These are phyloP conservation scores for Tipula unca DNA, from an alignment of 2,888 invertebrate species.

Conservation along the genomic window DNA sequence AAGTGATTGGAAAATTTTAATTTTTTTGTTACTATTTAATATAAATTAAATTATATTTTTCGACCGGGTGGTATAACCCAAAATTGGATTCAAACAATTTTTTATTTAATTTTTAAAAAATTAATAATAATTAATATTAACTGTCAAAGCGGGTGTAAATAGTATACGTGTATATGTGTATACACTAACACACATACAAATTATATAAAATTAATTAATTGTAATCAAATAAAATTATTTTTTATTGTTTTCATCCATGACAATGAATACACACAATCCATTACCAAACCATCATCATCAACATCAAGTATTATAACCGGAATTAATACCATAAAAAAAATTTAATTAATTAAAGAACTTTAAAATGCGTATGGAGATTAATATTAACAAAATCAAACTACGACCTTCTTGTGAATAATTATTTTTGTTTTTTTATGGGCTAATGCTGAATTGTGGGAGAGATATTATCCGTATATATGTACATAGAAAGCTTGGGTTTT, in stretches of 20 bases:
- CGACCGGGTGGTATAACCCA: neutral
- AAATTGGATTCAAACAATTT: too few relatives aligned
- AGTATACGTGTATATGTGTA: neutral
- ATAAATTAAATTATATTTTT: neutral
- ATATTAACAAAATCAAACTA: neutral
- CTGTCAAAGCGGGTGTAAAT: neutral
- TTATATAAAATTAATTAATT: neutral
- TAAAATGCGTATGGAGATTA: neutral
- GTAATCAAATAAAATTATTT: neutral
- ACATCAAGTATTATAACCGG: neutral
- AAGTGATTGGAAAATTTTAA: neutral
- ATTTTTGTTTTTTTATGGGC: neutral
- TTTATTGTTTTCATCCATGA: neutral
- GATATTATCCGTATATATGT: too few relatives aligned
- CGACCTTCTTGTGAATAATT: neutral
- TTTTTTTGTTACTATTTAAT: neutral
- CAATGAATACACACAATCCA: neutral
- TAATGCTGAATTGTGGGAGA: neutral
- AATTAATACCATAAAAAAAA: neutral
- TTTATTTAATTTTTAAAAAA: too few relatives aligned
- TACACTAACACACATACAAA: neutral
- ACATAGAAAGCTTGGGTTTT: neutral
- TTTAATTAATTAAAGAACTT: neutral
- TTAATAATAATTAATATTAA: neutral
- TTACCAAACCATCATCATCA: neutral